These are phyloP conservation scores for Xanthostigma xanthostigma DNA, from an alignment of 2,888 invertebrate genomes.

Conservation along the genomic window DNA sequence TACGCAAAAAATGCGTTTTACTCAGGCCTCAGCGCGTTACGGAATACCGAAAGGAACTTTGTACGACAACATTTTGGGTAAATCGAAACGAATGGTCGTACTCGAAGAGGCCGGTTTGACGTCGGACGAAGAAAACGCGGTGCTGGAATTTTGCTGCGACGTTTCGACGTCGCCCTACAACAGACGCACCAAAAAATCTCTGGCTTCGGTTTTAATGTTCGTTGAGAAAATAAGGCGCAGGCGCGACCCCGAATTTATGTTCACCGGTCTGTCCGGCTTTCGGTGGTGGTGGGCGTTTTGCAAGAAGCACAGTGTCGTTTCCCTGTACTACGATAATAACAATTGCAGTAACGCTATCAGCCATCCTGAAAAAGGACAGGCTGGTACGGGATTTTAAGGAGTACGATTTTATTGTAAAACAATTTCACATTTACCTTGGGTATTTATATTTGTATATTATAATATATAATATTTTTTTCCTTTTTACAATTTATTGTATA, in stretches of 20 bases:
- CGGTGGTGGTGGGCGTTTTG: slow-evolving; percentile 76
- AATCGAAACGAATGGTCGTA: slow-evolving; percentile 61
- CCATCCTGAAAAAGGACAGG: too few species aligned
- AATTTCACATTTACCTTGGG: too few species aligned
- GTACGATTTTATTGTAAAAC: too few species aligned
- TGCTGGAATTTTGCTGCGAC: slow-evolving; percentile 60
- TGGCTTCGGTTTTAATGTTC: slow-evolving; percentile 43
- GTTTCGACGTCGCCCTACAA: slow-evolving; percentile 54
- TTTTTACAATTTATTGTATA: not conserved
- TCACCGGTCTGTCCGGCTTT: slow-evolving; percentile 55
- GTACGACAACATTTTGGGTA: slow-evolving; percentile 63
- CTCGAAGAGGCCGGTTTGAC: slow-evolving; percentile 51
- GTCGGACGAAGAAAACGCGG: slow-evolving; percentile 42
- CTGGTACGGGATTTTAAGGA: too few species aligned
- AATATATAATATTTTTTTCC: not conserved
- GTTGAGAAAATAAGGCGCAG: slow-evolving; percentile 46
- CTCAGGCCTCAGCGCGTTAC: slow-evolving; percentile 54
- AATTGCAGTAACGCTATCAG: not conserved
- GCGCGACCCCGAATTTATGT: slow-evolving; percentile 48
- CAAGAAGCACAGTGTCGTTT: slow-evolving; percentile 61
- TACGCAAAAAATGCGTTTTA: slow-evolving; percentile 61
- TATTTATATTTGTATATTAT: too few species aligned
- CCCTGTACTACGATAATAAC: slow-evolving; percentile 36
- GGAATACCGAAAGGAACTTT: slow-evolving; percentile 64
- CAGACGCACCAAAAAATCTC: slow-evolving; percentile 52